These are phyloP conservation scores for Pomatostomus ruficeps DNA, from an alignment of 2,113 vertebrate species.

Conservation along the genomic window DNA sequence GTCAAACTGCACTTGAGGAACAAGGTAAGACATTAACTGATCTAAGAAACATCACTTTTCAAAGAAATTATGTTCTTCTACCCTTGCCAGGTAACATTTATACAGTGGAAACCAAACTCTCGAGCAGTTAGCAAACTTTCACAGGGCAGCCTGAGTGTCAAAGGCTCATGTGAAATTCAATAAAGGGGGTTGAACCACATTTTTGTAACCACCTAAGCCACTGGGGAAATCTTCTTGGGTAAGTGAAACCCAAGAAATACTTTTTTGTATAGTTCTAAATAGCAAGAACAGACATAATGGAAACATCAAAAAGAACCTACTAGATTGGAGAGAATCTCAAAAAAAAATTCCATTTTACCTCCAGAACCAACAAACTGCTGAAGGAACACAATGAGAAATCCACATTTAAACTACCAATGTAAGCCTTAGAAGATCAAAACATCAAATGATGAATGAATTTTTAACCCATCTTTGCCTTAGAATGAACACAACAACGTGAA, in stretches of 20 bases:
- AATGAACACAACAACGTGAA: background rate
- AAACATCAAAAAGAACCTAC: background rate
- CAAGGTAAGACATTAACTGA: background rate
- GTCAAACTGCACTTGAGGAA: background rate
- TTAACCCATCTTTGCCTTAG: background rate
- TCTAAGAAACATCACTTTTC: background rate
- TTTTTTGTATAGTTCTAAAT: background rate
- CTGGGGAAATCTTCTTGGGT: background rate
- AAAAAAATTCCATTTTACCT: background rate
- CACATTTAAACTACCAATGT: background rate
- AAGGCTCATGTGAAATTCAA: background rate
- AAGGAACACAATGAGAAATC: background rate
- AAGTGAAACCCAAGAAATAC: constrained; percentile 12
- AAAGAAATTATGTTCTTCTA: background rate
- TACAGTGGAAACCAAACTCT: background rate
- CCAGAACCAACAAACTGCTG: background rate
- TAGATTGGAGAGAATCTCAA: background rate
- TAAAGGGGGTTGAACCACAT: background rate
- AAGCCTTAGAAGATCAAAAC: background rate
- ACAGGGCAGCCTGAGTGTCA: background rate
- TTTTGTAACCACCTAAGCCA: constrained; percentile 15
- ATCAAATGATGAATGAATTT: background rate
- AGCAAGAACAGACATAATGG: background rate
- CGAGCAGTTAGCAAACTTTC: background rate
- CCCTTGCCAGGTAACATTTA: background rate